These are phyloP conservation scores for Olivierus martensii DNA, from an alignment of 1,140 invertebrate genomes.

Conservation along the genomic window DNA sequence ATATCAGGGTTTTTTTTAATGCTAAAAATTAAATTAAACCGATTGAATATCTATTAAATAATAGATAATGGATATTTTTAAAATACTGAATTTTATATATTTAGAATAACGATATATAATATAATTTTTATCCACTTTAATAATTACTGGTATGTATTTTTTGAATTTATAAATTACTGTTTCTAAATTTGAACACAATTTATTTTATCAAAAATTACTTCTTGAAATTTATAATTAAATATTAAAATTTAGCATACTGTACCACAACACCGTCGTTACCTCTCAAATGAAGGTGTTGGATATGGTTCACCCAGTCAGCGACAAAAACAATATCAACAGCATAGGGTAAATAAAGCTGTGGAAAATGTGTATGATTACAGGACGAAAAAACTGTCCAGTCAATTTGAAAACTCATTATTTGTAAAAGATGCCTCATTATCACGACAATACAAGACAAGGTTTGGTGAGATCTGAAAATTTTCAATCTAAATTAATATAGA, in stretches of 20 bases:
- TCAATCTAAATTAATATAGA: conserved; percentile 7
- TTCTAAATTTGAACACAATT: too few relatives aligned
- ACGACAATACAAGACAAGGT: conserved; percentile 51
- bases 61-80: too few relatives aligned
- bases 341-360: conserved; percentile 51
- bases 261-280: conserved; percentile 73
- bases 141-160: too few relatives aligned
- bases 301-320: conserved; percentile 58
- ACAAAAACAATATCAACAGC: conserved; percentile 53
- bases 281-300: conserved; percentile 62
- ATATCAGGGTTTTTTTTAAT: too few relatives aligned
- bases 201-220: too few relatives aligned
- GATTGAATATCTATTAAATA: too few relatives aligned
- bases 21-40: too few relatives aligned
- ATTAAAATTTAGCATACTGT: conserved; percentile 49
- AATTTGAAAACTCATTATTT: conserved; percentile 48
- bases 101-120: too few relatives aligned
- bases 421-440: conserved; percentile 43
- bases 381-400: conserved; percentile 42
- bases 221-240: too few relatives aligned
- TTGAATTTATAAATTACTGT: too few relatives aligned
- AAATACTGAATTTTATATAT: too few relatives aligned
- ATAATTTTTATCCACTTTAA: too few relatives aligned
- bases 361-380: conserved; percentile 60
- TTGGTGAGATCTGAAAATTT: conserved; percentile 1